Percentiles rank a stretch among this genome's conserved stretches.
phyloP scores from a whole-genome alignment of 2,888 invertebrate species.

The Andrena haemorrhoa region DNA sequence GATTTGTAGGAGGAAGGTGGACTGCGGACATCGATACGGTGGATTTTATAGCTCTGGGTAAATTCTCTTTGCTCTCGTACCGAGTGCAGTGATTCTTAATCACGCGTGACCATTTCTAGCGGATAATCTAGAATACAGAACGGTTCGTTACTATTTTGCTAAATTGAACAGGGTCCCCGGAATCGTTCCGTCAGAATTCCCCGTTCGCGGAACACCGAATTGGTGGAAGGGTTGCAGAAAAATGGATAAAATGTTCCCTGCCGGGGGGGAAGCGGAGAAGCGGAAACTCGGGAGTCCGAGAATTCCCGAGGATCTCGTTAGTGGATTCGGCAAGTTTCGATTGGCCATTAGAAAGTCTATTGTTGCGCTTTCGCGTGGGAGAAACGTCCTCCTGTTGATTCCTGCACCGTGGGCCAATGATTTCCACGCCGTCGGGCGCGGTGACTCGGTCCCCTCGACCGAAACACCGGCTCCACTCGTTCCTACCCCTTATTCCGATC shows the following conservation, averaged over 20 bases:
- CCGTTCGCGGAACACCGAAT: not conserved
- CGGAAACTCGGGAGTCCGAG: slow-evolving; percentile 20
- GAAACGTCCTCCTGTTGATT: slow-evolving; percentile 61
- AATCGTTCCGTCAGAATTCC: not conserved
- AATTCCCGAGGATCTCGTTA: slow-evolving; percentile 56
- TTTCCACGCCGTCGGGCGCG: slow-evolving; percentile 58
- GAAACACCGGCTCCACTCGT: slow-evolving; percentile 54
- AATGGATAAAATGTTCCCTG: not conserved
- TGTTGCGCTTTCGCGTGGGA: slow-evolving; percentile 47
- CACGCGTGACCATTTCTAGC: no score
- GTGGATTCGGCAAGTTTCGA: slow-evolving; percentile 59
- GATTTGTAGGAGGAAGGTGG: not conserved
- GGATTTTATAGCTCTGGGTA: not conserved
- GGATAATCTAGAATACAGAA: no score
- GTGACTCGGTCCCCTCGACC: slow-evolving; percentile 45
- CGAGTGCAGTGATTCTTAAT: no score
- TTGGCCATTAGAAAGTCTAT: slow-evolving; percentile 64
- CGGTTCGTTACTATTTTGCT: not conserved
- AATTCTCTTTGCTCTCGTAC: no score
- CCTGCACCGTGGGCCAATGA: slow-evolving; percentile 52
- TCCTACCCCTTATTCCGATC: slow-evolving; percentile 67
- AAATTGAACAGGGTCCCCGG: not conserved
- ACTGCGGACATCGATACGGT: not conserved
- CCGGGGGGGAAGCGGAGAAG: slow-evolving; percentile 2
- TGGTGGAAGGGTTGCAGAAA: not conserved